Conservation (phyloP, 2,113 vertebrate genomes). For the Oophaga pumilio region DNA sequence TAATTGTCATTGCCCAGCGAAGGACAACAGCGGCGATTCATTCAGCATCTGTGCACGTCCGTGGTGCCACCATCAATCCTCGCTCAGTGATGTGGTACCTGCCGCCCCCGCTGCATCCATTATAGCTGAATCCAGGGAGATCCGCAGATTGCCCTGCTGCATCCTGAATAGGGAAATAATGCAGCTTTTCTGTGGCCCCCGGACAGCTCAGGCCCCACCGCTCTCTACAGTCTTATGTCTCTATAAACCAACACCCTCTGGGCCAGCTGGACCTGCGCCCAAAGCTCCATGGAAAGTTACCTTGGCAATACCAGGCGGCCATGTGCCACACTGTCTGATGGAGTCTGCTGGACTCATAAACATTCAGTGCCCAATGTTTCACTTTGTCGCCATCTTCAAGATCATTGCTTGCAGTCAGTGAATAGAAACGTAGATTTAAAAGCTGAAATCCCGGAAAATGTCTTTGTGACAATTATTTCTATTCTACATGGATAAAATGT, state of each 20-base stretch:
- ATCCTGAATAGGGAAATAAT: conserved; percentile 13
- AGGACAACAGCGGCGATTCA: background rate
- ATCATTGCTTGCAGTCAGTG: background rate
- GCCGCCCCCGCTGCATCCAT: background rate
- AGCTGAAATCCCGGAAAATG: no score
- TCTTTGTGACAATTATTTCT: no score
- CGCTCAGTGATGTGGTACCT: background rate
- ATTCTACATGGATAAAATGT: no score
- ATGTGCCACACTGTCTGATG: background rate
- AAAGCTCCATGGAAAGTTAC: background rate
- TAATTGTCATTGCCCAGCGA: background rate
- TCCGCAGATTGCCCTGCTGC: background rate
- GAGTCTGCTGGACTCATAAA: background rate
- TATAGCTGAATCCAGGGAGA: background rate
- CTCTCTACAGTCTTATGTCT: background rate
- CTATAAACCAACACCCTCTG: background rate
- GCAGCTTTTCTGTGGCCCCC: background rate
- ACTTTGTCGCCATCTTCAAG: background rate
- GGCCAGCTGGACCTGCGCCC: background rate
- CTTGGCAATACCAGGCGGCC: background rate
- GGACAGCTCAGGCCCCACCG: background rate
- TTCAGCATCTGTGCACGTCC: conserved; percentile 14
- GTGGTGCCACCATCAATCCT: background rate
- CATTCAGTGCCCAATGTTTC: no score
- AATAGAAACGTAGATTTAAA: background rate